Evolutionary conservation across 2,888 invertebrate genomes (phyloP), one percentile per base, ranked within the genome.

Genomic region (Brachyptera risi): DNA sequence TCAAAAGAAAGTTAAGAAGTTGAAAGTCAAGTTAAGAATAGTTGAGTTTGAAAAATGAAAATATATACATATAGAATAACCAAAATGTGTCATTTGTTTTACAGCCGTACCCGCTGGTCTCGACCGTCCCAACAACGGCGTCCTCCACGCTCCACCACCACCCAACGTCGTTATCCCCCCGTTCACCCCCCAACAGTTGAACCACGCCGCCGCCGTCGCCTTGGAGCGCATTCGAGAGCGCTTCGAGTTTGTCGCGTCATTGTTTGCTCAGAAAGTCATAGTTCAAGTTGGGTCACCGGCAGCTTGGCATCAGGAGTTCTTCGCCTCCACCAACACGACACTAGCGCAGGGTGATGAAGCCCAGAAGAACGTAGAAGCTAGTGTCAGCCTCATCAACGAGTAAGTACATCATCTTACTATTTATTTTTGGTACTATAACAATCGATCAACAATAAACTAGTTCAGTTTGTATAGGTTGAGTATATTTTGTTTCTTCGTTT

Each of bases 251-350:
- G 66, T 68, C 4, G 67, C 68, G 23, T 63, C 66, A 42, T 65
- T 72, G 47, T 69, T 72, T 59, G 63, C 67, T 27, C 67, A 69
- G 58, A 58, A 69, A n/a, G 68, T 72, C 38, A 69, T 73, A 15
- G 65, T 72, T 44, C 68, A 68, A 59, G 69, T 69, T n/a, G 72
- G 71, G 13, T 71, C 73, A 21, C 71, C 75, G 1, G 73, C 74
- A 5, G 72, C 71, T 35, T 69, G 70, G 59, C 75, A 76, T 64
- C 73, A 73, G 64, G 72, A 73, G 60, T 73, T 75, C 63, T 75
- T 76, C 65, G 71, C 70, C 35, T 73, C 74, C 11, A 69, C 72
- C 23, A 73, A 74, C 60, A 66, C 69, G 47, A 74, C 75, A 0
- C 67, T 74, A 27, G 67, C 71, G 38, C 68, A 69, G 57, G 75